Evolutionary conservation across 2,797 vertebrate species (phyloP), one percentile per base, ranked within the genome.

Genomic region (Staurois parvus): DNA sequence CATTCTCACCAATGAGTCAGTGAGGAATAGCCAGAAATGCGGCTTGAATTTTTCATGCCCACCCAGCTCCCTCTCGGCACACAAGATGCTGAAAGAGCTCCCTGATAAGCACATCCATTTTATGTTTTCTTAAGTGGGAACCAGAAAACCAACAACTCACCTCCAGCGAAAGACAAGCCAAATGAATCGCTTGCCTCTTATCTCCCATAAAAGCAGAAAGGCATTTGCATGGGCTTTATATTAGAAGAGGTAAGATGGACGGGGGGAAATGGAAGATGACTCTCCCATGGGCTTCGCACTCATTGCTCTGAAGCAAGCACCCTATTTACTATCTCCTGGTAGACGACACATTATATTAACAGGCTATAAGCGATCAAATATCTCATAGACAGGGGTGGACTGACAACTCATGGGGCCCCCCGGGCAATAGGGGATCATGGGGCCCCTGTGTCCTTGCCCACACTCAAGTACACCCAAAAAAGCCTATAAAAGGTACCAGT

Each of bases 1-100:
- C 62, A 48, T 69, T 76, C 73, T 76, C 73, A 56, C 72, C 68
- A 83, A 77, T 77, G 70, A 84, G 82, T 77, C 82, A 77, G 42
- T 77, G 75, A 77, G 64, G 75, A 72, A 78, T 84, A 37, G 26
- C 64, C 26, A 66, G 42, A 77, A 42, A 1, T 37, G 28, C 30
- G 64, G 26, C n/a, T 32, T 64, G 45, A 70, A 84, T 84, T 78
- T 77, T 84, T 84, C 73, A 84, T 69, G 64, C 29, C 72, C 73
- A 28, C 29, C 17, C 59, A 13, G 40, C 72, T 76, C 12, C 72
- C 30, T 37, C 56, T 48, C 10, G 19, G 26, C 62, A 32, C 24
- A 5, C 2, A 12, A 76, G 56, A 56, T 12, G 42, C n/a, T 69
- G 82, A 84, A 70, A 77, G 42, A 70, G 68, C 2, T 32, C 45